Percentiles rank a stretch among this genome's conserved stretches.
Conservation (phyloP, 2,888 invertebrate genomes). For the Himalopsyche tibetana region DNA sequence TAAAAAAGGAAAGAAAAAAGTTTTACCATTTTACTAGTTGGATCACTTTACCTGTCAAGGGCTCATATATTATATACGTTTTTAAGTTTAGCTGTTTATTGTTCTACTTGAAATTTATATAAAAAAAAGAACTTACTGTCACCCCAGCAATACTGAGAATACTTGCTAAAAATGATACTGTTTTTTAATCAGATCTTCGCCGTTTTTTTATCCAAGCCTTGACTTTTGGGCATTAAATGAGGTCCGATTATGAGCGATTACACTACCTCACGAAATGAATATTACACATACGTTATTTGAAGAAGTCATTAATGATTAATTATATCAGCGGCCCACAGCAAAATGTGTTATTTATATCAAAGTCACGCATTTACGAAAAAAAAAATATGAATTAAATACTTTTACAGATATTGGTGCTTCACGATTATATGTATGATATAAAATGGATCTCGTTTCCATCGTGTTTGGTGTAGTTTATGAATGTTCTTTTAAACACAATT, state of each 20-base stretch:
- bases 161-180: background rate
- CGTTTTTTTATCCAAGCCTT: conserved; percentile 11
- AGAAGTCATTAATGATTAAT: conserved; percentile 18
- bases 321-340: background rate
- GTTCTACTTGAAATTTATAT: too few relatives aligned
- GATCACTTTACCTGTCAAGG: too few relatives aligned
- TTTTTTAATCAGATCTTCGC: background rate
- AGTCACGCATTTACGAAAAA: conserved; percentile 13
- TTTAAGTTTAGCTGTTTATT: too few relatives aligned
- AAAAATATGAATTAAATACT: background rate
- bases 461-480: too few relatives aligned
- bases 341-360: background rate
- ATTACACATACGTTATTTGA: conserved; percentile 23
- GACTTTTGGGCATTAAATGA: conserved; percentile 38
- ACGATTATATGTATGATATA: too few relatives aligned
- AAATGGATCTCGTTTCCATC: too few relatives aligned
- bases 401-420: background rate
- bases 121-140: background rate
- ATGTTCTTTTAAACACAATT: too few relatives aligned
- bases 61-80: too few relatives aligned
- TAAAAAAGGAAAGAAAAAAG: too few relatives aligned
- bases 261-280: conserved; percentile 11
- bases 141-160: conserved; percentile 3
- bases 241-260: conserved; percentile 35
- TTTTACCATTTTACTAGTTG: too few relatives aligned